A percentile compares a stretch with the other conserved stretches of the same genome.
phyloP scores from a whole-genome alignment of 2,888 invertebrate genomes.

The Hydrotaea diabolus region DNA sequence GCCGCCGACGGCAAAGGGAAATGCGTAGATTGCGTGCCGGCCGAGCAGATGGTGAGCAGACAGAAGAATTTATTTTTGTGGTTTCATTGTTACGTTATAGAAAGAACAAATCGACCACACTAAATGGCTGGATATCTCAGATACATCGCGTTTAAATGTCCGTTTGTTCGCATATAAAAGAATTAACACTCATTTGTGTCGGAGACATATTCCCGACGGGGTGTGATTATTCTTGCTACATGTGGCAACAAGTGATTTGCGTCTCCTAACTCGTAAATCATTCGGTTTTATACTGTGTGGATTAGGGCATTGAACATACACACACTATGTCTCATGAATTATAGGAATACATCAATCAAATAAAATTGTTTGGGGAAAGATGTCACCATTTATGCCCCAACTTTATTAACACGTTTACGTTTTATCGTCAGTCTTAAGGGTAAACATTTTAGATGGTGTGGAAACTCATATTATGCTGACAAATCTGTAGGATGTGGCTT shows the following conservation, averaged over 20 bases:
- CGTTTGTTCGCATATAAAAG: background rate
- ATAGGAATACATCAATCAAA: too few species aligned
- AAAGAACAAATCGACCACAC: background rate
- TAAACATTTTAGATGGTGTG: too few species aligned
- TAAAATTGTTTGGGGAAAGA: too few species aligned
- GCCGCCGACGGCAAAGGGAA: background rate
- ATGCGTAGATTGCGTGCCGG: conserved; percentile 51
- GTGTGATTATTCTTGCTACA: background rate
- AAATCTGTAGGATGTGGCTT: too few species aligned
- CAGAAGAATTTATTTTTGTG: background rate
- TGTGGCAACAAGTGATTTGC: conserved; percentile 46
- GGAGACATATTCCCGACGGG: background rate
- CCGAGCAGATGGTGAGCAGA: background rate
- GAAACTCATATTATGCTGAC: too few species aligned
- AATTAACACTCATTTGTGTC: background rate
- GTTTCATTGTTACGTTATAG: background rate
- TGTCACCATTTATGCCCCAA: too few species aligned
- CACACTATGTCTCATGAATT: too few species aligned
- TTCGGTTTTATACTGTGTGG: too few species aligned
- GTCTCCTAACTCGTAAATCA: too few species aligned
- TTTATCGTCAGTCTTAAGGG: too few species aligned
- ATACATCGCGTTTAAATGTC: background rate
- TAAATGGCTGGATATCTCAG: background rate
- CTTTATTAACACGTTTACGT: too few species aligned
- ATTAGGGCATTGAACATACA: too few species aligned